Conservation (phyloP, 2,888 invertebrate genomes). For the Chrysopilus asiliformis region DNA sequence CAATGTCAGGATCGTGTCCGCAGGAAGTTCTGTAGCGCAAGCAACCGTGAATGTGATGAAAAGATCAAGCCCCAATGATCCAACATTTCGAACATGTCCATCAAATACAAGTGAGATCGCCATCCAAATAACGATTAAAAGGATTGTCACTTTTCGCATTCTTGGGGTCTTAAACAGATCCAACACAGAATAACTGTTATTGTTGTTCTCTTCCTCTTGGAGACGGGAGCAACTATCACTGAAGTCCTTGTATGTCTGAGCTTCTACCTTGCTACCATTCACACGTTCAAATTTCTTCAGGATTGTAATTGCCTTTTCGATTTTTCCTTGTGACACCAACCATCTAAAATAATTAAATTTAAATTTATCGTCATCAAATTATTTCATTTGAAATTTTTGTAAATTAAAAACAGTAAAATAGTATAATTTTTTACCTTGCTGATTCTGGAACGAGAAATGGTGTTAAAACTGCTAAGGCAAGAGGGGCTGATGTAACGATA, state of each 20-base stretch:
- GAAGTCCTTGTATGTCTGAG: constrained; percentile 59
- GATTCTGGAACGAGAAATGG: constrained; percentile 74
- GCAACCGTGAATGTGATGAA: constrained; percentile 77
- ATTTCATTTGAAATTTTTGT: neutral
- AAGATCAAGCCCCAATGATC: constrained; percentile 67
- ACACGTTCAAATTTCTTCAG: constrained; percentile 67
- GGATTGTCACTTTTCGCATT: constrained; percentile 57
- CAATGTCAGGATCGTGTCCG: constrained; percentile 65
- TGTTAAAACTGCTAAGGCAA: constrained; percentile 54
- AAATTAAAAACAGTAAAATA: neutral
- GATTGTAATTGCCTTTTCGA: constrained; percentile 64
- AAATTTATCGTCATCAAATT: constrained; percentile 1
- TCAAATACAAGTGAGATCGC: constrained; percentile 78
- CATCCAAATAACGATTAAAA: constrained; percentile 79
- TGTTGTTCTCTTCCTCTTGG: constrained; percentile 55
- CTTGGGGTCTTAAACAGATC: constrained; percentile 70
- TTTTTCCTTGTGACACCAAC: constrained; percentile 74
- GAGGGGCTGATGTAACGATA: constrained; percentile 66
- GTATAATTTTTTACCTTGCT: constrained; percentile 45
- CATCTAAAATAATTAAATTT: constrained; percentile 41
- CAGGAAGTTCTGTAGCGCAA: constrained; percentile 70
- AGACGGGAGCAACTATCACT: constrained; percentile 48
- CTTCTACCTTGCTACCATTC: constrained; percentile 61
- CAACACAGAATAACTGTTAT: constrained; percentile 59
- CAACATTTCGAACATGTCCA: constrained; percentile 78